Conservation (phyloP, 2,888 invertebrate species). For the Lasioglossum oenotherae region DNA sequence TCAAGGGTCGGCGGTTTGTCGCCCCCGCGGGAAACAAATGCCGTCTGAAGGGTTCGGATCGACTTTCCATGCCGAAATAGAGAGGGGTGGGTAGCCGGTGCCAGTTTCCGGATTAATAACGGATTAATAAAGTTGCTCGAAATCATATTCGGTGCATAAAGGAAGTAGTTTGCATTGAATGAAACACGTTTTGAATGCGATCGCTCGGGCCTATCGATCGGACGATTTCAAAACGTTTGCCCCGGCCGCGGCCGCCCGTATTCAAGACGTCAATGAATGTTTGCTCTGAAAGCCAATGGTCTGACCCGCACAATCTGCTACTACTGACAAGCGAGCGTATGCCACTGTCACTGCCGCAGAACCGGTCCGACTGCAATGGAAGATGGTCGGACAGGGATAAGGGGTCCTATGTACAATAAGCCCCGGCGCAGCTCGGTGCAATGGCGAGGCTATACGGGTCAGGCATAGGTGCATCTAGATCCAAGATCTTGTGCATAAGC, state of each 20-base stretch:
- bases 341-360: slow-evolving; percentile 29
- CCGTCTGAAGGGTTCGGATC: slow-evolving; percentile 2
- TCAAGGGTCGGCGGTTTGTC: not conserved
- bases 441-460: not conserved
- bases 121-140: slow-evolving; percentile 15
- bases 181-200: slow-evolving; percentile 4
- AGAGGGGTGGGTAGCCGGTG: not conserved
- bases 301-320: slow-evolving; percentile 47
- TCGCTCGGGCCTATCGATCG: slow-evolving; percentile 20
- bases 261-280: slow-evolving; percentile 39
- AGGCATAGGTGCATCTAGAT: not conserved
- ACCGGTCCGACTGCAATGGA: slow-evolving; percentile 31
- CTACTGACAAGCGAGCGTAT: slow-evolving; percentile 36
- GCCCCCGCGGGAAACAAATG: slow-evolving; percentile 13
- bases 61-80: slow-evolving; percentile 1
- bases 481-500: slow-evolving; percentile 13
- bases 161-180: slow-evolving; percentile 1
- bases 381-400: slow-evolving; percentile 35
- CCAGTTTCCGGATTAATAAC: slow-evolving; percentile 1
- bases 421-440: slow-evolving; percentile 3
- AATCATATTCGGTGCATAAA: slow-evolving; percentile 6
- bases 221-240: slow-evolving; percentile 29
- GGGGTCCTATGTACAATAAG: slow-evolving; percentile 36
- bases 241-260: slow-evolving; percentile 1
- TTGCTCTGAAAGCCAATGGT: slow-evolving; percentile 25